phyloP scores from a whole-genome alignment of 2,888 invertebrate species.

The Pocota personata region DNA sequence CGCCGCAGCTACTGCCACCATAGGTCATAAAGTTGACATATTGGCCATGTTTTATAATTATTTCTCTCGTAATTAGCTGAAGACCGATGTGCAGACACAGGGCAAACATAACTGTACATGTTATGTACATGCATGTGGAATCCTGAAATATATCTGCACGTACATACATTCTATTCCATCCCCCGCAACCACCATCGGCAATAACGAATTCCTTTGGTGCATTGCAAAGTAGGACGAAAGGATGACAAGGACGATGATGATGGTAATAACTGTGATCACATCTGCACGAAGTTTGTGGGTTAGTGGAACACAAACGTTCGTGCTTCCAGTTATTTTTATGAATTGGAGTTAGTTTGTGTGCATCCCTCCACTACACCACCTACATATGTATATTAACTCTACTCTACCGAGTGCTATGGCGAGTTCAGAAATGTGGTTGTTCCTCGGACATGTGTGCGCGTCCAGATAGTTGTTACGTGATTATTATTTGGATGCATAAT shows the following conservation, averaged over 20 bases:
- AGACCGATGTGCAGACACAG: constrained; percentile 60
- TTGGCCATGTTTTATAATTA: constrained; percentile 68
- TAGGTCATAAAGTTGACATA: constrained; percentile 54
- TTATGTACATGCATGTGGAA: constrained; percentile 8
- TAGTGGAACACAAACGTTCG: constrained; percentile 55
- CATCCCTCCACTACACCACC: not conserved
- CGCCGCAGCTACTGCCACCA: not conserved
- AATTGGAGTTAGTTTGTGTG: constrained; percentile 20
- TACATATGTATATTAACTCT: not conserved
- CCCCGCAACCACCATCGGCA: constrained; percentile 13
- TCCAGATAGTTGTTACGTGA: constrained; percentile 18
- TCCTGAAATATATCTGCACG: not conserved
- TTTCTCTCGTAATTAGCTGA: constrained; percentile 64
- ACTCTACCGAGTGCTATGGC: not conserved
- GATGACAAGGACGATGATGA: constrained; percentile 57
- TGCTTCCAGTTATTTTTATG: constrained; percentile 46
- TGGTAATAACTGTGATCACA: constrained; percentile 64
- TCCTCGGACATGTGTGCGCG: constrained; percentile 13
- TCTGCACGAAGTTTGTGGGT: constrained; percentile 36
- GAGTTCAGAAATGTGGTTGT: not conserved
- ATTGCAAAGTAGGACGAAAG: constrained; percentile 53
- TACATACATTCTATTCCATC: not conserved
- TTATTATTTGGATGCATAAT: constrained; percentile 51
- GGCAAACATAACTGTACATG: constrained; percentile 35
- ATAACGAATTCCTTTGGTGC: constrained; percentile 66